phyloP scores from a whole-genome alignment of 2,113 vertebrate genomes.

The Triplophysa dalaica region DNA sequence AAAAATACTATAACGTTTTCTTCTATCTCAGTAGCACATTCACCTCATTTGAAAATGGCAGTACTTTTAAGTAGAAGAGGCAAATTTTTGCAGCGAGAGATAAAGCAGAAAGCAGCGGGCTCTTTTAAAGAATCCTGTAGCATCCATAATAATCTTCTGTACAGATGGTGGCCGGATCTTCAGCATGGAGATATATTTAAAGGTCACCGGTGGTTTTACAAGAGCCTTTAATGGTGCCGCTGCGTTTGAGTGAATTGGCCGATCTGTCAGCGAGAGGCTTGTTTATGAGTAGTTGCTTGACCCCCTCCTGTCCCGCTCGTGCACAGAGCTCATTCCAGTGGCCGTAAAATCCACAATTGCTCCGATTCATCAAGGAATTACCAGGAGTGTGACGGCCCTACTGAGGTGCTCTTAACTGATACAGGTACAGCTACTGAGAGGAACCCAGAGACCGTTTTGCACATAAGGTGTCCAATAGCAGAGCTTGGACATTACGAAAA shows the following conservation, averaged over 20 bases:
- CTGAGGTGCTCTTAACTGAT: conserved; percentile 44
- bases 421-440: conserved; percentile 55
- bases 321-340: conserved; percentile 62
- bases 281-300: conserved; percentile 67
- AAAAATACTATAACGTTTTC: conserved; percentile 25
- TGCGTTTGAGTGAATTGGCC: conserved; percentile 67
- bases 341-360: conserved; percentile 70
- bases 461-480: background rate
- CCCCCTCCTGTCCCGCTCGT: conserved; percentile 49
- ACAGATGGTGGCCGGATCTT: conserved; percentile 56
- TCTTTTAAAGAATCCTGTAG: conserved; percentile 32
- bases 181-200: conserved; percentile 65
- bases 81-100: conserved; percentile 31
- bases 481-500: conserved; percentile 4
- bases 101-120: conserved; percentile 29
- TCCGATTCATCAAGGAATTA: conserved; percentile 71
- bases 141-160: conserved; percentile 61
- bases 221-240: conserved; percentile 65
- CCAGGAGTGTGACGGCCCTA: conserved; percentile 59
- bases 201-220: conserved; percentile 72
- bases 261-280: conserved; percentile 68
- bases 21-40: background rate
- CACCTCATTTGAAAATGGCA: conserved; percentile 43
- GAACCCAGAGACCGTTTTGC: conserved; percentile 5
- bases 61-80: conserved; percentile 50